Evolutionary conservation across 1,140 invertebrate species (phyloP).

Genomic region (Tetramorium simillimum): DNA sequence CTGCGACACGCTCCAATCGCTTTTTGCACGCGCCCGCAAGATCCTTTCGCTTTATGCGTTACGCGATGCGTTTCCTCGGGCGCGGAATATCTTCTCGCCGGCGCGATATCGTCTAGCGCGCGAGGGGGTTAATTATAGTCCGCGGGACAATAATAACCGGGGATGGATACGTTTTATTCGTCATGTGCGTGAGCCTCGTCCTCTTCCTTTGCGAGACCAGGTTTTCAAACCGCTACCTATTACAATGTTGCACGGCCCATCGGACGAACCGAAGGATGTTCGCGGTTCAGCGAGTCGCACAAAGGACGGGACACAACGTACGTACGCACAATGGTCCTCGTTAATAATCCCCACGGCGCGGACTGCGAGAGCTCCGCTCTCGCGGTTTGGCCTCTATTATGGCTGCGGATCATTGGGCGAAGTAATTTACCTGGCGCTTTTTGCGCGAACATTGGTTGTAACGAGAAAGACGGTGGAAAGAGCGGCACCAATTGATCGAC

Average conservation of each 20-base stretch:
- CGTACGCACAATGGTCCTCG: slow-evolving; percentile 30
- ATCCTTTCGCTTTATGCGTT: background rate
- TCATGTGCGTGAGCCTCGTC: background rate
- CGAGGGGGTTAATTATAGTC: slow-evolving; percentile 38
- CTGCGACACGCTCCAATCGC: slow-evolving; percentile 19
- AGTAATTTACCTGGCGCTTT: slow-evolving; percentile 49
- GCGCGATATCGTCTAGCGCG: slow-evolving; percentile 6
- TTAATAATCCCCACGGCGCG: slow-evolving; percentile 22
- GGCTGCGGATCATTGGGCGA: slow-evolving; percentile 14
- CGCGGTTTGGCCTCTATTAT: slow-evolving; percentile 14
- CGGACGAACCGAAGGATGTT: background rate
- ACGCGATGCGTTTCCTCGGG: slow-evolving; percentile 21
- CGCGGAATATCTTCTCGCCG: background rate
- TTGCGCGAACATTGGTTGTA: slow-evolving; percentile 32
- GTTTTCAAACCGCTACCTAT: slow-evolving; percentile 4
- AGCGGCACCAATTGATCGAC: slow-evolving; percentile 20
- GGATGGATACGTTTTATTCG: slow-evolving; percentile 13
- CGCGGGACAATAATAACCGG: slow-evolving; percentile 28
- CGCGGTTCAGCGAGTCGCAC: background rate
- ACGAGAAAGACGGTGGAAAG: slow-evolving; percentile 13
- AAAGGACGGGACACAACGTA: background rate
- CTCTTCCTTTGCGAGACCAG: background rate
- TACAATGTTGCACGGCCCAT: background rate
- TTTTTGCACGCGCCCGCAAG: background rate
- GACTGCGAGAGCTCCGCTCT: slow-evolving; percentile 23